phyloP scores from a whole-genome alignment of 2,113 vertebrate genomes.

The Ranitomeya variabilis region DNA sequence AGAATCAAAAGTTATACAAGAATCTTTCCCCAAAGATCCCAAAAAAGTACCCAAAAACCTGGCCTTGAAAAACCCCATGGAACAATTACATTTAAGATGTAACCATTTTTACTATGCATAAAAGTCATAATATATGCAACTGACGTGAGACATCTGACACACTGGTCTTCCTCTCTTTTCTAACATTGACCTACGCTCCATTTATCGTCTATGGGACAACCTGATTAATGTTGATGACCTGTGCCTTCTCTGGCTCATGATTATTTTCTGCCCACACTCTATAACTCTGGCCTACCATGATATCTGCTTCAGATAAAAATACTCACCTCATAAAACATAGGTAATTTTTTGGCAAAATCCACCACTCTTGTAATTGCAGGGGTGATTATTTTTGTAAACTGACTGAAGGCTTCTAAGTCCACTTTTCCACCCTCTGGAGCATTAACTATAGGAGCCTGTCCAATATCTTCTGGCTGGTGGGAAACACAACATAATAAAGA shows the following conservation, averaged over 20 bases:
- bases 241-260: background rate
- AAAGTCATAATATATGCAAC: too few relatives aligned
- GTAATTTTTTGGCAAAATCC: conserved; percentile 99
- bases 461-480: conserved; percentile 91
- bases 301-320: background rate
- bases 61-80: too few relatives aligned
- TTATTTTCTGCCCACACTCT: background rate
- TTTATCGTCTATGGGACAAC: too few relatives aligned
- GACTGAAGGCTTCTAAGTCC: conserved; percentile 99
- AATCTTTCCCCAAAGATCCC: too few relatives aligned
- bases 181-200: too few relatives aligned
- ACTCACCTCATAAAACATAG: conserved; percentile 99
- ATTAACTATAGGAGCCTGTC: conserved; percentile 90
- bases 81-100: too few relatives aligned
- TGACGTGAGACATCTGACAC: too few relatives aligned
- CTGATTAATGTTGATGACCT: background rate
- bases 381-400: conserved; percentile 99
- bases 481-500: background rate
- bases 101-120: too few relatives aligned
- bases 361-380: conserved; percentile 99
- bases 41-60: too few relatives aligned
- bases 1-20: too few relatives aligned
- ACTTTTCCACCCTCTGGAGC: conserved; percentile 94
- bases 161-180: too few relatives aligned
- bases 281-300: background rate